Evolutionary conservation across 2,888 invertebrate genomes (phyloP).

Genomic region (Mactromeris polynyma): DNA sequence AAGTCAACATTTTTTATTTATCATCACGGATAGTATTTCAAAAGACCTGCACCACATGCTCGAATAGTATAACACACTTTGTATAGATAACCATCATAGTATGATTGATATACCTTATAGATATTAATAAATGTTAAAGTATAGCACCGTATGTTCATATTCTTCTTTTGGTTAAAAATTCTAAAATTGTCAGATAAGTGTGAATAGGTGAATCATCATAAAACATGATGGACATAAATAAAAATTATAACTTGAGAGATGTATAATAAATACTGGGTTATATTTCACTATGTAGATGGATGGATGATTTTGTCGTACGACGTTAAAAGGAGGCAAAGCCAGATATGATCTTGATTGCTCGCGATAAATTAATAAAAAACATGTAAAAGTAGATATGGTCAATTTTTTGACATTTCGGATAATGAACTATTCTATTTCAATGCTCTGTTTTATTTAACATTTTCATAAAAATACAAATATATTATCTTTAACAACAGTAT

Average conservation of each 20-base stretch:
- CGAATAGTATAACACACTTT: not conserved
- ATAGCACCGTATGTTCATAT: not conserved
- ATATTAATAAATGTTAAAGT: not conserved
- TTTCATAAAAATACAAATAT: too few species aligned
- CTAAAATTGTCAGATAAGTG: not conserved
- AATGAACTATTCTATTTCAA: too few species aligned
- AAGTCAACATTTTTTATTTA: conserved; percentile 4
- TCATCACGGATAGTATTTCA: not conserved
- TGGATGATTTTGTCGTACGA: not conserved
- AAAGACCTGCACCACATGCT: not conserved
- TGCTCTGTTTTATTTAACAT: too few species aligned
- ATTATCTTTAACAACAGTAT: too few species aligned
- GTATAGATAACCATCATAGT: not conserved
- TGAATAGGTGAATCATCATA: not conserved
- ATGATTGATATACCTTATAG: not conserved
- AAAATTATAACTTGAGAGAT: not conserved
- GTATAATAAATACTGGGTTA: not conserved
- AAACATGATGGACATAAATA: not conserved
- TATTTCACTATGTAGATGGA: not conserved
- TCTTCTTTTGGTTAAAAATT: not conserved
- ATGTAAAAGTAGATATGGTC: too few species aligned
- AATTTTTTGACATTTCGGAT: too few species aligned
- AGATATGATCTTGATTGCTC: not conserved
- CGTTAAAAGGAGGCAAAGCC: not conserved
- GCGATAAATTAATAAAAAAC: not conserved